A percentile compares a stretch with the other conserved stretches of the same genome.
Evolutionary conservation across 2,888 invertebrate species (phyloP).

Genomic region (Abrostola tripartita): DNA sequence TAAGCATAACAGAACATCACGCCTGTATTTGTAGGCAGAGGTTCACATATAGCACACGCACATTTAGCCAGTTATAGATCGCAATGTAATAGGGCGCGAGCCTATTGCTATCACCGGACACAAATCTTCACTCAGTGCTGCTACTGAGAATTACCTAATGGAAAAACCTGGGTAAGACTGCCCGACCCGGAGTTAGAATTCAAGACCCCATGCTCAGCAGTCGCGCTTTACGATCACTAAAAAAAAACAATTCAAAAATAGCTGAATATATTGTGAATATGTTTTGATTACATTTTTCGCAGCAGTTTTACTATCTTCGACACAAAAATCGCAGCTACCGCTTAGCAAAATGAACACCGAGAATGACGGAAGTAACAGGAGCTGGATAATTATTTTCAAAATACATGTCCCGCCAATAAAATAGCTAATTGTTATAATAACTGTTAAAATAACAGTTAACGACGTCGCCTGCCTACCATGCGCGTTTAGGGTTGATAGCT

Average conservation of each 20-base stretch:
- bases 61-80: too few species aligned
- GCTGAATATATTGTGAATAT: too few species aligned
- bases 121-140: too few species aligned
- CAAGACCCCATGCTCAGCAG: too few species aligned
- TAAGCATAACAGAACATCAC: constrained; percentile 2
- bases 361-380: constrained; percentile 19
- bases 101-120: too few species aligned
- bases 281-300: background rate
- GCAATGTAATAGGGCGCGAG: too few species aligned
- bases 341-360: constrained; percentile 15
- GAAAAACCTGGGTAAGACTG: too few species aligned
- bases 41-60: too few species aligned
- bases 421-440: constrained; percentile 58
- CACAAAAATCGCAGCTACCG: background rate
- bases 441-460: constrained; percentile 63
- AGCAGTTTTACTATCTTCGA: background rate
- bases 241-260: too few species aligned
- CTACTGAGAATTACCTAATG: too few species aligned
- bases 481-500: constrained; percentile 42
- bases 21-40: constrained; percentile 5
- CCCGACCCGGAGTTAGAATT: too few species aligned
- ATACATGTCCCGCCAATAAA: constrained; percentile 32
- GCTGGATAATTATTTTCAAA: constrained; percentile 36
- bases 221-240: too few species aligned
- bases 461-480: constrained; percentile 40